Conservation (phyloP, 2,888 invertebrate species). For the Micoletzkya japonica region DNA sequence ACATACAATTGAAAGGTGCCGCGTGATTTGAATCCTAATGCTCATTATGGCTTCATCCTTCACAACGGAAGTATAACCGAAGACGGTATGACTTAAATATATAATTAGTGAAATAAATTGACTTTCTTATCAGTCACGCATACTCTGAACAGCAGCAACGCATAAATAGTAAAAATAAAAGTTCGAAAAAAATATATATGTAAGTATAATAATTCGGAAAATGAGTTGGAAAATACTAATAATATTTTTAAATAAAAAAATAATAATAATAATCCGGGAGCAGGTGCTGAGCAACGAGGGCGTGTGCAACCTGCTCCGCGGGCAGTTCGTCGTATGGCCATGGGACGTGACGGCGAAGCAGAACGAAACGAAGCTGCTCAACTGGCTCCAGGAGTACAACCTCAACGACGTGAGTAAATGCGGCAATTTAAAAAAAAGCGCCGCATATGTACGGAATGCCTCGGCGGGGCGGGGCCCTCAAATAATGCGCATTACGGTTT, state of each 20-base stretch:
- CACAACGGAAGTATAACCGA: too few relatives aligned
- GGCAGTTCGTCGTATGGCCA: slow-evolving; percentile 90
- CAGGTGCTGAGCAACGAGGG: slow-evolving; percentile 80
- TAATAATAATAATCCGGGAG: slow-evolving; percentile 4
- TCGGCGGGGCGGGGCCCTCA: background rate
- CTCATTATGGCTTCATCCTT: too few relatives aligned
- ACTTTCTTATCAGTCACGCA: too few relatives aligned
- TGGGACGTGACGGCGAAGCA: slow-evolving; percentile 92
- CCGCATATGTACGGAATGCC: background rate
- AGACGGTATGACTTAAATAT: too few relatives aligned
- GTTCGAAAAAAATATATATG: background rate
- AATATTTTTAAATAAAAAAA: background rate
- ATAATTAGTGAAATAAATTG: too few relatives aligned
- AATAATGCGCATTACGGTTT: background rate
- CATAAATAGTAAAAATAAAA: background rate
- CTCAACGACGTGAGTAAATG: slow-evolving; percentile 13
- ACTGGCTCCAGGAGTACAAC: slow-evolving; percentile 38
- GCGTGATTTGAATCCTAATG: too few relatives aligned
- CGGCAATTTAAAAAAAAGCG: background rate
- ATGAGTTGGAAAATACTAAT: background rate
- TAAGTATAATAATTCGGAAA: background rate
- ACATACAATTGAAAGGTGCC: too few relatives aligned
- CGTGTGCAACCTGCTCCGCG: slow-evolving; percentile 83
- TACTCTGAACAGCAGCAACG: background rate
- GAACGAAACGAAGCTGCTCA: slow-evolving; percentile 77